Percentiles rank a stretch among this genome's conserved stretches.
Conservation (phyloP, 2,888 invertebrate genomes). For the Caenorhabditis macrosperma region DNA sequence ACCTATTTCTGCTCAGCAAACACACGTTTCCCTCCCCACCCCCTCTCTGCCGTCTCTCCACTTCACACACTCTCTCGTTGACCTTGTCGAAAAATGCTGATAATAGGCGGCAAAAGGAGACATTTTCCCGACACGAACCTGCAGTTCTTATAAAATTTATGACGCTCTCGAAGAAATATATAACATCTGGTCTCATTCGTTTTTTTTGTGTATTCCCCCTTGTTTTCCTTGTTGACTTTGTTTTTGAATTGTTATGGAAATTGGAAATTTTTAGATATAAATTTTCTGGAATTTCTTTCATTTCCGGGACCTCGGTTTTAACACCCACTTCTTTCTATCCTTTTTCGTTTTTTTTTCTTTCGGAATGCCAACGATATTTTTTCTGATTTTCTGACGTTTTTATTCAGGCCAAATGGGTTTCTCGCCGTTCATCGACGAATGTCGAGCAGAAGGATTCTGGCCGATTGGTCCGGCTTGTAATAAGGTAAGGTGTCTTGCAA, state of each 20-base stretch:
- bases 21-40: background rate
- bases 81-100: conserved; percentile 20
- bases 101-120: conserved; percentile 4
- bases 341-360: conserved; percentile 17
- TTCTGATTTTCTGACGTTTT: background rate
- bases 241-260: background rate
- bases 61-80: background rate
- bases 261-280: background rate
- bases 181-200: no score
- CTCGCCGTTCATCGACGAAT: conserved; percentile 52
- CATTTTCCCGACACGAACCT: background rate
- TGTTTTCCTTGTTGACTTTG: background rate
- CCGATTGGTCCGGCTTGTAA: conserved; percentile 50
- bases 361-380: conserved; percentile 2
- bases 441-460: conserved; percentile 51
- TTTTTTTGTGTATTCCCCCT: background rate
- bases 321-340: background rate
- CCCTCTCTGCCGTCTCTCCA: conserved; percentile 17
- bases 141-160: background rate
- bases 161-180: no score
- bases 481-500: conserved; percentile 16
- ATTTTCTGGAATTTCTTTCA: conserved; percentile 7
- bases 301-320: background rate
- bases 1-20: conserved; percentile 25
- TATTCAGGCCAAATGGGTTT: conserved; percentile 38